Percentiles rank a stretch among this genome's conserved stretches.
phyloP scores from a whole-genome alignment of 2,888 invertebrate species.

The Apodemia duryi region DNA sequence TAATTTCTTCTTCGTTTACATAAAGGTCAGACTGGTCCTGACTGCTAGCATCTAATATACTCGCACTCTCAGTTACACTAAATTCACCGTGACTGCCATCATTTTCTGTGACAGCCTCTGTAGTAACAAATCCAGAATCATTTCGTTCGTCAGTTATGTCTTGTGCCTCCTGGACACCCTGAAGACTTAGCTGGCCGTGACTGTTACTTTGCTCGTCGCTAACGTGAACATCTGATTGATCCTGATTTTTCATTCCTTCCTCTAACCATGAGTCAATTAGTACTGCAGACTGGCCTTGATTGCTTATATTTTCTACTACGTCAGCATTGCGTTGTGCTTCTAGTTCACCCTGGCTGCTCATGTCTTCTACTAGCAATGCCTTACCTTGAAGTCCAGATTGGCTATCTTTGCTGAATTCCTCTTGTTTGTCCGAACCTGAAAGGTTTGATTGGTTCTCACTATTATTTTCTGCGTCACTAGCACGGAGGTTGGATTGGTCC shows the following conservation, averaged over 20 bases:
- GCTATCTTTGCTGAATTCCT: background rate
- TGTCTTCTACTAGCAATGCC: too few relatives aligned
- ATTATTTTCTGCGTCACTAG: too few relatives aligned
- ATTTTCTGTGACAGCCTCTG: background rate
- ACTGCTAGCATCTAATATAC: background rate
- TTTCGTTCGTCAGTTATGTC: background rate
- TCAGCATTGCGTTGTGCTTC: background rate
- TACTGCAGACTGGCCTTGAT: background rate
- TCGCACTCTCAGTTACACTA: background rate
- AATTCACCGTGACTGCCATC: background rate
- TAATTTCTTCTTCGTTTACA: background rate
- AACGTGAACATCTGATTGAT: background rate
- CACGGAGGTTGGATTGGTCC: too few relatives aligned
- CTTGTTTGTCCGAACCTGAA: background rate
- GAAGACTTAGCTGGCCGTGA: background rate
- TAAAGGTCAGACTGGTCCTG: background rate
- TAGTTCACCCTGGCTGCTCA: background rate
- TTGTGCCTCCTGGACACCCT: background rate
- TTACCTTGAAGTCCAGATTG: background rate
- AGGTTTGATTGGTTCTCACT: background rate
- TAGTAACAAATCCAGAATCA: background rate
- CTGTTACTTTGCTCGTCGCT: background rate
- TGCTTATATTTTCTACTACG: background rate
- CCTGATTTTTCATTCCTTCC: background rate
- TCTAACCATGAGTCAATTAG: background rate